Base-by-base conservation (phyloP, 2,113 vertebrate genomes). In the Gambusia holbrooki region DNA sequence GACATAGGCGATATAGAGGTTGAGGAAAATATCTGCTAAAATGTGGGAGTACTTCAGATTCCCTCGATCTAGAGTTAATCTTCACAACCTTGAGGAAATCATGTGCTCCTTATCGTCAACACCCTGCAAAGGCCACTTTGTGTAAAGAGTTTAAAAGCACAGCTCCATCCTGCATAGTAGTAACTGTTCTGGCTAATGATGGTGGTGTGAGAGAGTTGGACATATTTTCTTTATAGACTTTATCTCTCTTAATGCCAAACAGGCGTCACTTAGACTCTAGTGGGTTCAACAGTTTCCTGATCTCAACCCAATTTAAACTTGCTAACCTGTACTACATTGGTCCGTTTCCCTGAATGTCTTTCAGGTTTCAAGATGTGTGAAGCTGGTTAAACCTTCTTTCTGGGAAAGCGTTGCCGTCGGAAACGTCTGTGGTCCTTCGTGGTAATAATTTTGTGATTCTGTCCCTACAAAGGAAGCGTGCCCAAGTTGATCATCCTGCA, bases 361-460 rank as follows among this genome's bases (percentile, higher is more conserved):
- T 58, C 51, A 58, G 10, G 17, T n/a, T 54, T 5, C 42, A 45
- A 45, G 13, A 17, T 4, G 4, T 54, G 48, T 25, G 22, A 22
- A 54, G 48, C 8, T 51, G 19, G 48, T 1, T 51, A 22, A 51
- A 22, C 14, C 17, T 54, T 1, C 0, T 54, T 7, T 54, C 48
- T 54, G 48, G 22, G 48, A 22, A 54, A 25, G 48, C 19, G 8
- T 54, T 25, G 25, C 42, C 30, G 13, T 35, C 28, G 35, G 25
- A 66, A 37, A 64, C 30, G 22, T n/a, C 3, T 13, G 32, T 25
- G 11, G 35, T 37, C 32, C 37, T 66, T n/a, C 4, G 22, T 63
- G 40, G 35, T 17, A 82, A 69, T 81, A 62, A 75, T 84, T 83
- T 63, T 11, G 10, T 10, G 72, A 80, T 71, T 58, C 65, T 25